phyloP scores from a whole-genome alignment of 1,140 invertebrate species.

The Drosophila bocqueti region DNA sequence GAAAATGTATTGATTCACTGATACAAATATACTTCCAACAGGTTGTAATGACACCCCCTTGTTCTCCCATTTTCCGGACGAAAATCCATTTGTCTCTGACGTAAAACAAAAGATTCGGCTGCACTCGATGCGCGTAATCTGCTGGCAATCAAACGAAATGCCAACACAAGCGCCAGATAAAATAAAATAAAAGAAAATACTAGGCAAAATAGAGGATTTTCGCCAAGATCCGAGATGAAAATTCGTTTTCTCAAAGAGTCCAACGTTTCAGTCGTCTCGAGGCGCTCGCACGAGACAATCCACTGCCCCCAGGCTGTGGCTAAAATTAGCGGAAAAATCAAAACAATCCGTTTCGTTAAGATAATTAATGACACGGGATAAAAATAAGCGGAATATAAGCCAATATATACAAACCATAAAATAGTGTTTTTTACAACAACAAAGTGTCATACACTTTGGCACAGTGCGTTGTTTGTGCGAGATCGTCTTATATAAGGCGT shows the following conservation, averaged over 20 bases:
- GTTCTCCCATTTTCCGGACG: background rate
- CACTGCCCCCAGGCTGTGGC: constrained; percentile 37
- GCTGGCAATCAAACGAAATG: constrained; percentile 48
- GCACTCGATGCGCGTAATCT: constrained; percentile 53
- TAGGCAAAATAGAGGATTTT: constrained; percentile 48
- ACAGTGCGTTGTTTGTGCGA: constrained; percentile 48
- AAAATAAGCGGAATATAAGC: constrained; percentile 53
- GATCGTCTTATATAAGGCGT: constrained; percentile 63
- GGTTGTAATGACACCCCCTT: constrained; percentile 2
- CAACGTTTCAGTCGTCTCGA: constrained; percentile 62
- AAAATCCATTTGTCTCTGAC: constrained; percentile 44
- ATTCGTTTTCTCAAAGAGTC: constrained; percentile 68
- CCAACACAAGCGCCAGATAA: constrained; percentile 41
- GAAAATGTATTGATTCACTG: background rate
- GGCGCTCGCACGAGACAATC: constrained; percentile 58
- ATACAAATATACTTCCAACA: constrained; percentile 10
- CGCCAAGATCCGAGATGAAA: constrained; percentile 55
- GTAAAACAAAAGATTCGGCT: constrained; percentile 53
- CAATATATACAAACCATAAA: constrained; percentile 36
- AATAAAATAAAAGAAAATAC: constrained; percentile 62
- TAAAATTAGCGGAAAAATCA: constrained; percentile 61
- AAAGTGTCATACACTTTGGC: constrained; percentile 28
- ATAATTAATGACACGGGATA: constrained; percentile 57
- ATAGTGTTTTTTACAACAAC: constrained; percentile 36
- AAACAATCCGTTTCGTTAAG: constrained; percentile 28